These are phyloP conservation scores for Dolomedes plantarius DNA, from an alignment of 2,888 invertebrate genomes.

Conservation along the genomic window DNA sequence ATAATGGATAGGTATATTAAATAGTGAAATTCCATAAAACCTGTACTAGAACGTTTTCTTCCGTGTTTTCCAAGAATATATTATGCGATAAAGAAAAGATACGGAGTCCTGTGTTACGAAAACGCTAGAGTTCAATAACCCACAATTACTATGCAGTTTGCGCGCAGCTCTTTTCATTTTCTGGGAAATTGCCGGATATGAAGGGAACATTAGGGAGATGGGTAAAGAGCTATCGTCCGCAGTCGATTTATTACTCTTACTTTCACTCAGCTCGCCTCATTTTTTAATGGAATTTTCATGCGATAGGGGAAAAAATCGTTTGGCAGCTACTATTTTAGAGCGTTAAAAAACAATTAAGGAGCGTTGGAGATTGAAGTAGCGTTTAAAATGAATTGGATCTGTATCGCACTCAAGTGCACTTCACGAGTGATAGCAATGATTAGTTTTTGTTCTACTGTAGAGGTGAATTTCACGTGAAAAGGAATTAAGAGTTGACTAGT, in stretches of 20 bases:
- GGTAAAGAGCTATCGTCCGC: constrained; percentile 17
- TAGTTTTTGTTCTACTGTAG: too few species aligned
- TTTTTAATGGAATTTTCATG: background rate
- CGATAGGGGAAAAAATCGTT: background rate
- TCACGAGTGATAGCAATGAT: too few species aligned
- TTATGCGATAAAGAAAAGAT: background rate
- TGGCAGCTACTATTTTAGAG: background rate
- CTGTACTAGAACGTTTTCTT: too few species aligned
- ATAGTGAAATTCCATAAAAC: too few species aligned
- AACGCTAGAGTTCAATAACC: constrained; percentile 57
- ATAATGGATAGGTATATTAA: too few species aligned
- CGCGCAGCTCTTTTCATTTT: constrained; percentile 24
- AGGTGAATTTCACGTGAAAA: too few species aligned
- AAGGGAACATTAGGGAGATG: constrained; percentile 53
- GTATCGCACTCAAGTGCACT: too few species aligned
- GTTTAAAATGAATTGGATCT: too few species aligned
- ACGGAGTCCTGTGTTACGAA: constrained; percentile 14
- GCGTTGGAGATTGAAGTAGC: too few species aligned
- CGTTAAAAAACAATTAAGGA: too few species aligned
- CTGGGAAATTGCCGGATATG: constrained; percentile 40
- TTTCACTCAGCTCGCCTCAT: background rate
- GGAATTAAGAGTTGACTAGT: too few species aligned
- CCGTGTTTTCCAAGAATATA: background rate
- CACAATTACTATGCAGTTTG: constrained; percentile 38
- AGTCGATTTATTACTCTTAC: constrained; percentile 29